Conservation (phyloP, 2,888 invertebrate species). For the Scotopteryx bipunctaria region DNA sequence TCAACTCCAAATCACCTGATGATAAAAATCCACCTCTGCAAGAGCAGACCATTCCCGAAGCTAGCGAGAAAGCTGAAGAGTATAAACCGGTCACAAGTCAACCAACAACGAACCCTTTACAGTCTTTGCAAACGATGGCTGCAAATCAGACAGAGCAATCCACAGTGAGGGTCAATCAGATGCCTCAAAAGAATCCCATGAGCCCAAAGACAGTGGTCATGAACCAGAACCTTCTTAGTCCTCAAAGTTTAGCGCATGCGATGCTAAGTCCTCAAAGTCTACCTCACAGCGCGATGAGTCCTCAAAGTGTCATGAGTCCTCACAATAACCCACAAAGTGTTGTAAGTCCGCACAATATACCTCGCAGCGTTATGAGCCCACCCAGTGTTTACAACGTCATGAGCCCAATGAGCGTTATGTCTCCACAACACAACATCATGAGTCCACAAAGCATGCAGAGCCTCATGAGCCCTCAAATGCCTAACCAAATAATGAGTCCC, state of each 20-base stretch:
- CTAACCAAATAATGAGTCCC: conserved; percentile 78
- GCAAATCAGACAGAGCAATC: conserved; percentile 71
- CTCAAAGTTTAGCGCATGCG: conserved; percentile 68
- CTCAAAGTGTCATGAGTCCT: conserved; percentile 75
- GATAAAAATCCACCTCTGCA: conserved; percentile 68
- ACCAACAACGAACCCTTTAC: conserved; percentile 59
- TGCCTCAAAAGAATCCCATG: conserved; percentile 66
- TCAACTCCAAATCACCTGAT: conserved; percentile 71
- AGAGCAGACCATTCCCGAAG: conserved; percentile 74
- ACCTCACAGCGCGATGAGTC: conserved; percentile 76
- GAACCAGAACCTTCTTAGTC: conserved; percentile 72
- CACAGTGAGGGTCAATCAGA: conserved; percentile 63
- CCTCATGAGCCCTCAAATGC: conserved; percentile 76
- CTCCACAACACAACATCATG: conserved; percentile 64
- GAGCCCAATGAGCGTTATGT: conserved; percentile 59
- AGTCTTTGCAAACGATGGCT: conserved; percentile 73
- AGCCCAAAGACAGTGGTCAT: conserved; percentile 71
- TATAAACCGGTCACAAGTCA: conserved; percentile 55
- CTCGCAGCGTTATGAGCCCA: conserved; percentile 72
- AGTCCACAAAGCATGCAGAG: conserved; percentile 71
- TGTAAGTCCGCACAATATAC: conserved; percentile 71
- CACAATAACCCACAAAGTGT: conserved; percentile 71
- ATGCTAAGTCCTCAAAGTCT: conserved; percentile 77
- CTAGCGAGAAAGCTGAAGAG: conserved; percentile 62
- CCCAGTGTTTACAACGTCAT: conserved; percentile 61